phyloP scores from a whole-genome alignment of 2,113 vertebrate species.

The Xenotilapia longispinis region DNA sequence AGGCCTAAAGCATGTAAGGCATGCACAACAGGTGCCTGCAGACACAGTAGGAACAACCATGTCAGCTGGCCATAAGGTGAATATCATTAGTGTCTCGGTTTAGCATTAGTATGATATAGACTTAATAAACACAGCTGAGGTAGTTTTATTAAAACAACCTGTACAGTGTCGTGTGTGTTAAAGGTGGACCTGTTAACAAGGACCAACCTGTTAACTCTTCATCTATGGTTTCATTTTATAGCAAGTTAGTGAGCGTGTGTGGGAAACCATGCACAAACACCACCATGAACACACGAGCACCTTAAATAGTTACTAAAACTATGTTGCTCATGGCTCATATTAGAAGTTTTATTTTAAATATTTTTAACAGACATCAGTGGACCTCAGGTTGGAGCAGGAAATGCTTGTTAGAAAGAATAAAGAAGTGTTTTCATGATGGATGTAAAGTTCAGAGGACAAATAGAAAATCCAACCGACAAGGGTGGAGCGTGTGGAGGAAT shows the following conservation, averaged over 20 bases:
- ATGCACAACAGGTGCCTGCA: background rate
- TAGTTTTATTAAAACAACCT: background rate
- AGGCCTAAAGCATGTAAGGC: background rate
- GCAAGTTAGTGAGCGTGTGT: background rate
- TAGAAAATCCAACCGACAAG: background rate
- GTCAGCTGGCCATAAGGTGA: background rate
- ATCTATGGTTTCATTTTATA: background rate
- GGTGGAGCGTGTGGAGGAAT: background rate
- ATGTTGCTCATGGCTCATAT: accelerated
- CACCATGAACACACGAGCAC: background rate
- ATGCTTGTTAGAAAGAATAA: accelerated
- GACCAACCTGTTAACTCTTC: background rate
- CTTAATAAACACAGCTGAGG: background rate
- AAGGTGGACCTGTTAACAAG: background rate
- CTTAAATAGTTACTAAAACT: background rate
- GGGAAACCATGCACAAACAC: background rate
- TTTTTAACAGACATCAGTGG: background rate
- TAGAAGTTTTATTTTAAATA: background rate
- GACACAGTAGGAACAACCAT: background rate
- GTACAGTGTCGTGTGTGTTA: background rate
- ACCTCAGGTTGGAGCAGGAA: background rate
- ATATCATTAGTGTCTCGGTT: background rate
- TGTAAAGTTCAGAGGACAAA: background rate
- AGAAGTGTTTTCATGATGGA: background rate
- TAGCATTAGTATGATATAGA: background rate